These are phyloP conservation scores for Nymphalis io DNA, from an alignment of 1,140 invertebrate species.

Conservation along the genomic window DNA sequence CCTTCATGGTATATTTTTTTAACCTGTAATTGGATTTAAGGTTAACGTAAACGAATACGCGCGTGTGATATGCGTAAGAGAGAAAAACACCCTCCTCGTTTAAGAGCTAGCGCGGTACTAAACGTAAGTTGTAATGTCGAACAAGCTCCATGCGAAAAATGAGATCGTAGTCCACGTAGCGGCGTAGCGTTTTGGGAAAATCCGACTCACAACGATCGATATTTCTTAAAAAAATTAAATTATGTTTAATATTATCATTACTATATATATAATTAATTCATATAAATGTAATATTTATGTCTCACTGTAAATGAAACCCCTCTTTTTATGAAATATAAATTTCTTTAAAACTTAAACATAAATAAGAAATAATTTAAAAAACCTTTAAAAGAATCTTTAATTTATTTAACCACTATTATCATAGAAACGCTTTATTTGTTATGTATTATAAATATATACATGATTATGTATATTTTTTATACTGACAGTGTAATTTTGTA, in stretches of 20 bases:
- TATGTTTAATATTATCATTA: constrained; percentile 28
- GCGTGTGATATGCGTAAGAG: constrained; percentile 23
- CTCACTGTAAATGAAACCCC: too few species aligned
- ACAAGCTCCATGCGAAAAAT: background rate
- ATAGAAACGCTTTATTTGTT: too few species aligned
- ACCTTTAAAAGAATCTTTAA: too few species aligned
- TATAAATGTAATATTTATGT: too few species aligned
- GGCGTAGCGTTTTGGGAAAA: constrained; percentile 59
- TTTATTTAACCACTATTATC: too few species aligned
- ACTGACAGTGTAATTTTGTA: too few species aligned
- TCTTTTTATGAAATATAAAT: too few species aligned
- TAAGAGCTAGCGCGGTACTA: constrained; percentile 58
- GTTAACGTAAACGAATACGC: constrained; percentile 64
- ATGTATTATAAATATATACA: too few species aligned
- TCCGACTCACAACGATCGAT: constrained; percentile 60
- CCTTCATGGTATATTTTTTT: constrained; percentile 43
- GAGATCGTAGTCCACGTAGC: constrained; percentile 42
- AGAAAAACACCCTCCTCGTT: constrained; percentile 41
- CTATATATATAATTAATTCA: background rate
- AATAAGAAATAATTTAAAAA: too few species aligned
- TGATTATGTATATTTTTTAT: too few species aligned
- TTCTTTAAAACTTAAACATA: too few species aligned
- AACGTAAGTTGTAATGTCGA: constrained; percentile 30
- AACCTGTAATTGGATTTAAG: constrained; percentile 67
- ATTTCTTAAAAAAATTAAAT: constrained; percentile 26